Base-by-base conservation (phyloP, 2,797 vertebrate genomes). In the Rhabdomys pumilio region DNA sequence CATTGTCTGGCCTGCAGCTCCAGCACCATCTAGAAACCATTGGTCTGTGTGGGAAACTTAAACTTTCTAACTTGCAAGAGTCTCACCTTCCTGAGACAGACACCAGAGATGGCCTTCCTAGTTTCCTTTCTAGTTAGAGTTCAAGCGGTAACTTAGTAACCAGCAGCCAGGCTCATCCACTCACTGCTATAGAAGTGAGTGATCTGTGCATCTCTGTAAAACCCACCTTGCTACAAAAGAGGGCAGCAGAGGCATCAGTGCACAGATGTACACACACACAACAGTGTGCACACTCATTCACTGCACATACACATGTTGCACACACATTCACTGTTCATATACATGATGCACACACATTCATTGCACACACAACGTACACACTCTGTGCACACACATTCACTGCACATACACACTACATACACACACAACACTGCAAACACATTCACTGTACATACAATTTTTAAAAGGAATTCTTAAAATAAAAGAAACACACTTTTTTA, bases 391-490 rank as follows among this genome's bases (percentile, higher is more conserved):
- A 29, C 55, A 34, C 24, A 61, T 41, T 63, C 26, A 83, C 59
- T 84, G 13, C 6, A 65, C 15, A 61, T 17, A n/a, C 50, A 55
- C 6, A 41, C 4, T 7, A 44, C 17, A 73, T 19, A 73, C 24
- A 76, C 4, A 73, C 38, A 76, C 41, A 44, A 26, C 41, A 76
- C 41, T 44, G 44, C 44, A 44, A 44, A 44, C 44, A 44, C 44
- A 44, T 44, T 44, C 44, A 44, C 44, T 14, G 38, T 31, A 31
- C 29, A 65, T 13, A 29, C 65, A 75, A 24, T 57, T 7, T 29
- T 86, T 5, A 94, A 72, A 90, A 69, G 85, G 6, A 88, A n/a
- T 88, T 38, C 87, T 59, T 75, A 84, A 84, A 80, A n/a, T 47
- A 20, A 1, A 83, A 75, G 38, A 44, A 44, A 91, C 11, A 67